These are phyloP conservation scores for Crossocerus cetratus DNA, from an alignment of 2,888 invertebrate genomes.

Conservation along the genomic window DNA sequence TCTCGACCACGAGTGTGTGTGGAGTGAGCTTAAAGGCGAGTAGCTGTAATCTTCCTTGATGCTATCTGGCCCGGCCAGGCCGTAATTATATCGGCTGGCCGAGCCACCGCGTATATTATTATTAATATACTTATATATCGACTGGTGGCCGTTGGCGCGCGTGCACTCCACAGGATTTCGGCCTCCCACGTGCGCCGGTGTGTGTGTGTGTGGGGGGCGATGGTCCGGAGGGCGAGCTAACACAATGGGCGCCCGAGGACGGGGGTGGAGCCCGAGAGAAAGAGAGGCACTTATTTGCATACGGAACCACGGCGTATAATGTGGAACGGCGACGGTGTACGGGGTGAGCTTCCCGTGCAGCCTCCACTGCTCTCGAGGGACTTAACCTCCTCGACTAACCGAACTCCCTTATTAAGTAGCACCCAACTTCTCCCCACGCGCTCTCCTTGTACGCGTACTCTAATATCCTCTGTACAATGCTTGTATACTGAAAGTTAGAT, in stretches of 20 bases:
- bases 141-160: slow-evolving; percentile 14
- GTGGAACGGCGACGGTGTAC: slow-evolving; percentile 57
- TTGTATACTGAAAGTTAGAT: no score
- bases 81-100: slow-evolving; percentile 71
- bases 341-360: slow-evolving; percentile 33
- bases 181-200: slow-evolving; percentile 31
- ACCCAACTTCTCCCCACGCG: no score
- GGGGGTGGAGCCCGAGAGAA: slow-evolving; percentile 70
- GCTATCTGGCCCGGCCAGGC: slow-evolving; percentile 61
- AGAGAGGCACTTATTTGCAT: slow-evolving; percentile 68
- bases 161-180: slow-evolving; percentile 16
- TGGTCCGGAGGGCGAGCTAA: slow-evolving; percentile 34
- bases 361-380: neutral
- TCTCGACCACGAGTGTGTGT: no score
- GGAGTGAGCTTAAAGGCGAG: slow-evolving; percentile 31
- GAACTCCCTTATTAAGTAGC: no score
- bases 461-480: no score
- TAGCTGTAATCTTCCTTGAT: slow-evolving; percentile 61
- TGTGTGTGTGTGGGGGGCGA: no score
- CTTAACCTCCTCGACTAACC: no score
- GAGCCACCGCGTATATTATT: slow-evolving; percentile 68
- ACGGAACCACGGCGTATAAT: slow-evolving; percentile 69
- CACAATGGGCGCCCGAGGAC: slow-evolving; percentile 74
- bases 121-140: slow-evolving; percentile 63
- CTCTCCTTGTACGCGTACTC: no score